phyloP scores from a whole-genome alignment of 2,797 vertebrate species.

The Delichon dasypus region DNA sequence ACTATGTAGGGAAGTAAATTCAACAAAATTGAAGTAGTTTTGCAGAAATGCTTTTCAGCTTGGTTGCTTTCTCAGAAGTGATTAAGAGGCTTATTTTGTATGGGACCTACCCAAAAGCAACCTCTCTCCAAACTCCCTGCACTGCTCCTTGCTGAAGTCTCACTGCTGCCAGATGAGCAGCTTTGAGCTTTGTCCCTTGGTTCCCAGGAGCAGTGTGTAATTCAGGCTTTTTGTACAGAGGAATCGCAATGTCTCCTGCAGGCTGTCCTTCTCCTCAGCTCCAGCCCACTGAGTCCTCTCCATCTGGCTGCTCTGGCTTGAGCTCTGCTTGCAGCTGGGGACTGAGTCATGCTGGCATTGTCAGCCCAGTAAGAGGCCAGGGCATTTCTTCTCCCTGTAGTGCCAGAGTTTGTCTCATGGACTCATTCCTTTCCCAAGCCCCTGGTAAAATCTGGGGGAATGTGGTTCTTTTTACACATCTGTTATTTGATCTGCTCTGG shows the following conservation, averaged over 20 bases:
- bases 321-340: neutral
- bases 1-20: neutral
- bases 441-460: neutral
- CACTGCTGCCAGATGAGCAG: neutral
- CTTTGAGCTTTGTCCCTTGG: neutral
- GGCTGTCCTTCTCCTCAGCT: neutral
- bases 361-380: neutral
- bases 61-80: neutral
- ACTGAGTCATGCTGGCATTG: neutral
- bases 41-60: neutral
- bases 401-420: neutral
- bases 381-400: neutral
- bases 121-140: neutral
- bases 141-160: neutral
- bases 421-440: neutral
- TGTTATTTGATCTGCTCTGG: neutral
- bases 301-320: neutral
- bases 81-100: neutral
- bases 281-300: neutral
- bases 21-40: neutral
- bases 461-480: neutral
- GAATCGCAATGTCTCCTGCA: neutral
- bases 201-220: neutral
- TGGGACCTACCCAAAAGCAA: neutral
- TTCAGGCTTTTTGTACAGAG: neutral